A percentile compares a stretch with the other conserved stretches of the same genome.
phyloP scores from a whole-genome alignment of 2,888 invertebrate genomes.

The Eristalis pertinax region DNA sequence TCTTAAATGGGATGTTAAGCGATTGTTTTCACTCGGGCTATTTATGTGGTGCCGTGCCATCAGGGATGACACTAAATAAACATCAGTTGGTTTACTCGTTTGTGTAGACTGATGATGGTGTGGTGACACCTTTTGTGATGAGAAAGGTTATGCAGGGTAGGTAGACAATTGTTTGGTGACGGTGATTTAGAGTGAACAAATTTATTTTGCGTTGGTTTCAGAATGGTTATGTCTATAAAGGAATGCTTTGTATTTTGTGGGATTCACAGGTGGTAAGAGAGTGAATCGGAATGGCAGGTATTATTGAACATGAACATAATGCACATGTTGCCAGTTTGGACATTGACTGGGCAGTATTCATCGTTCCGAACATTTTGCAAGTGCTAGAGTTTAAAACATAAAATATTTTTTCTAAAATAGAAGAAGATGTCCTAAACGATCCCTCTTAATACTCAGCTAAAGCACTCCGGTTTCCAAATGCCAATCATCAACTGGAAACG shows the following conservation, averaged over 20 bases:
- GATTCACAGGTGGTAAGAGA: not conserved
- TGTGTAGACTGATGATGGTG: slow-evolving; percentile 21
- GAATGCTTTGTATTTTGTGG: not conserved
- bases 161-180: slow-evolving; percentile 22
- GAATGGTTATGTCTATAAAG: not conserved
- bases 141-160: not conserved
- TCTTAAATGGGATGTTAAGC: slow-evolving; percentile 75
- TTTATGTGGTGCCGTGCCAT: slow-evolving; percentile 70
- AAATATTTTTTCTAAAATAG: too few relatives aligned
- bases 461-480: too few relatives aligned
- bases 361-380: too few relatives aligned
- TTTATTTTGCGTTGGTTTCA: slow-evolving; percentile 28
- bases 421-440: too few relatives aligned
- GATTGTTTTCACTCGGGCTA: slow-evolving; percentile 71
- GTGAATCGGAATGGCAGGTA: not conserved
- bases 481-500: too few relatives aligned
- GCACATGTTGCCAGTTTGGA: not conserved
- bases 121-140: slow-evolving; percentile 58
- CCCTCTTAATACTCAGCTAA: too few relatives aligned
- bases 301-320: not conserved
- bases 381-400: too few relatives aligned
- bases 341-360: too few relatives aligned
- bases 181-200: slow-evolving; percentile 47
- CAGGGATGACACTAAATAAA: slow-evolving; percentile 72
- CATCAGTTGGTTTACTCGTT: slow-evolving; percentile 62